Evolutionary conservation across 2,888 invertebrate species (phyloP), one percentile per base, ranked within the genome.

Genomic region (Archips crataeganus): DNA sequence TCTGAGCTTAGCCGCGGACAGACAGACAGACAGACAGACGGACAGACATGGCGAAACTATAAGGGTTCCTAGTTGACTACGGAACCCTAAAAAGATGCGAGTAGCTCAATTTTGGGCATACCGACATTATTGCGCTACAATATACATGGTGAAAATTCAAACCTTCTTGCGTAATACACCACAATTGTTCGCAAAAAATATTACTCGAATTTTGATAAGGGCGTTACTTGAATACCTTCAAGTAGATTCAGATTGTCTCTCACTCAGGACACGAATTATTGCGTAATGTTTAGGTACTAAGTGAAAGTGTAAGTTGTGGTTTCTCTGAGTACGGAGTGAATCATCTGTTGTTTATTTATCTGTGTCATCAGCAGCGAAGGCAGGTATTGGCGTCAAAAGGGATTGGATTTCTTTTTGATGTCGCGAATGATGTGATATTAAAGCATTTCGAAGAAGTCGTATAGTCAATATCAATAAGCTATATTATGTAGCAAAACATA

Each of bases 361-460:
- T 71, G 71, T 75, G 70, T 74, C 74, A 65, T 64, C 64, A 78
- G 86, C 85, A 87, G 93, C 91, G 92, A 91, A 90, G 87, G 85
- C 81, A 91, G 91, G 93, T 90, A 92, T 90, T 85, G 85, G 81
- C 86, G 87, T 89, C 90, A 92, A 93, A 91, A 91, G 84, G 86
- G 90, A 92, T 92, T 89, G 87, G 86, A 90, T 92, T 90, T 89
- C 86, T 89, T 89, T 93, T 92, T 93, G 90, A 93, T 88, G 89
- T 89, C 80, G 85, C 89, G 90, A 91, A 92, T 76, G 78, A 76
- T 75, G 75, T 70, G 72, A 75, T 73, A 77, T 75, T 71, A 68
- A 68, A 78, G 70, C 67, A 76, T 74, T 72, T 63, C 47, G 32
- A 34, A 57, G 59, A 59, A 49, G 62, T 57, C 62, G n/a, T 36